Conservation (phyloP, 2,113 vertebrate genomes). For the Antigone vipio region DNA sequence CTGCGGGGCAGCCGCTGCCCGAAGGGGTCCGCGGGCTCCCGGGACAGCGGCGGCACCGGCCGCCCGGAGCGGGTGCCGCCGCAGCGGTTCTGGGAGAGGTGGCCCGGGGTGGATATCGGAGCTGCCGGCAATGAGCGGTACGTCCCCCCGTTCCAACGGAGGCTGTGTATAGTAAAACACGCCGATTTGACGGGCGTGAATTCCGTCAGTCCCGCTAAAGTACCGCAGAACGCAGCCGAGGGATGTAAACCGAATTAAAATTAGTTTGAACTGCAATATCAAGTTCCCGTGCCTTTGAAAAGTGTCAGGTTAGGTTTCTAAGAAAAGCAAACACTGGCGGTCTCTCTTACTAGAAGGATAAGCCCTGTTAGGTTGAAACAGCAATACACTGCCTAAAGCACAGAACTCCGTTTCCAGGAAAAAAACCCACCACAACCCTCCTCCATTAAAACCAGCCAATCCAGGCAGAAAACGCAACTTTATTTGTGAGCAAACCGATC, state of each 20-base stretch:
- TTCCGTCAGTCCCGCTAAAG: background rate
- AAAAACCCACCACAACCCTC: background rate
- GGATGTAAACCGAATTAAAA: too few species aligned
- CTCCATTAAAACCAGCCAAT: background rate
- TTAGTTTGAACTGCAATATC: background rate
- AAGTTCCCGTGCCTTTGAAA: background rate
- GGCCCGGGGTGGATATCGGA: background rate
- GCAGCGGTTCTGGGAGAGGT: background rate
- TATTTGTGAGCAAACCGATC: background rate
- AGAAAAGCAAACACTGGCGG: background rate
- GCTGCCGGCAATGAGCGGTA: background rate
- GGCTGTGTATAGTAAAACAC: accelerated
- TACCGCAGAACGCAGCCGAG: background rate
- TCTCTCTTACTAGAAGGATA: background rate
- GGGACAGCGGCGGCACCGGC: background rate
- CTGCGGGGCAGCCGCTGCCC: background rate
- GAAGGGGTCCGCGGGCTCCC: too few species aligned
- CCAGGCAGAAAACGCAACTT: background rate
- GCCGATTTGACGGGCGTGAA: background rate
- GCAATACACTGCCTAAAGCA: background rate
- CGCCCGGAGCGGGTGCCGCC: background rate
- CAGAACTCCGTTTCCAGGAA: background rate
- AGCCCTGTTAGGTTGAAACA: background rate
- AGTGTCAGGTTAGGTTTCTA: background rate
- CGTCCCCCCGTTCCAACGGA: background rate